These are phyloP conservation scores for Epirrita christyi DNA, from an alignment of 2,888 invertebrate species.

Conservation along the genomic window DNA sequence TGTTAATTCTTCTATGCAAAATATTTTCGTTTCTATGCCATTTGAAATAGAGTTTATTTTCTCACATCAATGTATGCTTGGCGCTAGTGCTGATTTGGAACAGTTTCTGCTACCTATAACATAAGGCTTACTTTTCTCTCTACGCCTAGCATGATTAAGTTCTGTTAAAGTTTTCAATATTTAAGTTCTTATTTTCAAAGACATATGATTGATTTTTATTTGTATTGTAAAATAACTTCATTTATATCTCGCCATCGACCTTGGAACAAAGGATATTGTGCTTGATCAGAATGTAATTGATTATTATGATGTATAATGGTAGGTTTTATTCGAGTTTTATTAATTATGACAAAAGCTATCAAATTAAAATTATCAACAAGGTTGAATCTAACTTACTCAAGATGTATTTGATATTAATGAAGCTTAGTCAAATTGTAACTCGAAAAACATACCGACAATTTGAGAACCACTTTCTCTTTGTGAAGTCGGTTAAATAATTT, in stretches of 20 bases:
- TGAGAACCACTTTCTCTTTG: too few species aligned
- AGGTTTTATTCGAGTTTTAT: background rate
- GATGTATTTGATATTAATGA: too few species aligned
- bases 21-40: too few species aligned
- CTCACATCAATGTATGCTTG: too few species aligned
- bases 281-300: constrained; percentile 8
- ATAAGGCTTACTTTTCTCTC: constrained; percentile 2
- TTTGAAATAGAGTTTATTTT: too few species aligned
- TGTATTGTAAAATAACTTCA: constrained; percentile 5
- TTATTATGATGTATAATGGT: constrained; percentile 5
- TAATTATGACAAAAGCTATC: constrained; percentile 1
- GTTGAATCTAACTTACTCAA: too few species aligned
- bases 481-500: too few species aligned
- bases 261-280: constrained; percentile 13
- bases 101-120: background rate
- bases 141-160: background rate
- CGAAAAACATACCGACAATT: too few species aligned
- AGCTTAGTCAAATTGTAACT: too few species aligned
- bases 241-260: constrained; percentile 6
- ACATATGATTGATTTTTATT: constrained; percentile 2
- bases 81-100: background rate
- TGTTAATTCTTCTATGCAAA: too few species aligned
- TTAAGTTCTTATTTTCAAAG: too few species aligned
- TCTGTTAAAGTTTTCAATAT: background rate
- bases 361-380: too few species aligned